Conservation (phyloP, 2,113 vertebrate genomes). For the Pterocles orientalis region DNA sequence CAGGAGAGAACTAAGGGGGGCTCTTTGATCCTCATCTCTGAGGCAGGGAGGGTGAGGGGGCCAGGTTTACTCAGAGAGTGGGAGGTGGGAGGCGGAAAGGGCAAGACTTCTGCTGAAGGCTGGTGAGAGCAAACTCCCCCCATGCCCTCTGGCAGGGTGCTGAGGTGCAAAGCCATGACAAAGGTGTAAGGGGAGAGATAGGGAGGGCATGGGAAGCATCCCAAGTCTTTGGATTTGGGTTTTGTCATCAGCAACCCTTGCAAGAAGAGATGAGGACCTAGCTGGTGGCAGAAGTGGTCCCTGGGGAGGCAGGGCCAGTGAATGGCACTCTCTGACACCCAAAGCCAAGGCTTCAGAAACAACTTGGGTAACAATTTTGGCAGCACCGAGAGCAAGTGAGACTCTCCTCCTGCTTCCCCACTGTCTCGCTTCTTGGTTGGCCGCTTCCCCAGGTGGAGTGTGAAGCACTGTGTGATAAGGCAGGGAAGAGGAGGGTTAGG, state of each 20-base stretch:
- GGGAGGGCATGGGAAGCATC: not conserved
- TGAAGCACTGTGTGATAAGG: not conserved
- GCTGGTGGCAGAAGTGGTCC: not conserved
- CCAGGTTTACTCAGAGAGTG: not conserved
- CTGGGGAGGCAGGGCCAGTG: not conserved
- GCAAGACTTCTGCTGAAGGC: not conserved
- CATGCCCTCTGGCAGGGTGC: not conserved
- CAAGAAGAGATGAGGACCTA: not conserved
- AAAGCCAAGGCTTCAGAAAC: not conserved
- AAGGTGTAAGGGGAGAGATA: not conserved
- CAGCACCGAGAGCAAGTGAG: not conserved
- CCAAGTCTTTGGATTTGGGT: not conserved
- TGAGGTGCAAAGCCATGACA: not conserved
- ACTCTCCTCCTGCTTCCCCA: not conserved
- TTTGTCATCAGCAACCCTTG: not conserved
- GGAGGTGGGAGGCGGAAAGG: not conserved
- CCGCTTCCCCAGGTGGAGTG: not conserved
- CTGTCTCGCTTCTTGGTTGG: not conserved
- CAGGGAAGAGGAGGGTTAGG: not conserved
- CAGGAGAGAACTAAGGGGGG: not conserved
- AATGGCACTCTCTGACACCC: fast-evolving
- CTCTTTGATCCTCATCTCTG: not conserved
- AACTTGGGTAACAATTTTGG: not conserved
- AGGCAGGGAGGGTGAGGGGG: not conserved
- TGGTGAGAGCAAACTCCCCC: not conserved